Base-by-base conservation (phyloP, 92 coral and sea anemone genomes). In the Siderastrea siderea region DNA sequence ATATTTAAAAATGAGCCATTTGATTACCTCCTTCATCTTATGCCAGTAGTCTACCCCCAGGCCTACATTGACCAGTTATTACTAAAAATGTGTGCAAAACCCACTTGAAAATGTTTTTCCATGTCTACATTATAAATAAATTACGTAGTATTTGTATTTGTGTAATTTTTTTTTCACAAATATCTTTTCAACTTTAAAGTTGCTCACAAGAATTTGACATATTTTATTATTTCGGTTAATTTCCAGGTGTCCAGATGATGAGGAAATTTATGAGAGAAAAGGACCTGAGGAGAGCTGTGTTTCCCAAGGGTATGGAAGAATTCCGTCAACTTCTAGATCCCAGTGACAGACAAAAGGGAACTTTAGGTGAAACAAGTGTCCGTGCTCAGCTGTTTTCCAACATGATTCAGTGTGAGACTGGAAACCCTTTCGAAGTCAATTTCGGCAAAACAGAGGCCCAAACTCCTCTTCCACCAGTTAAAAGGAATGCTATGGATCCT, bases 181-280 rank as follows among this genome's bases (percentile, higher is more conserved):
- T 52, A 52, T 52, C 55, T 52, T 52, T 26, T 26, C 38, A 26
- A 52, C 6, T 52, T 52, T 5, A 52, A 52, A 52, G 55, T 5
- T 52, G 55, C 55, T 52, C 55, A 52, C 55, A 52, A 52, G 55
- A 52, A 52, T 52, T 52, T 52, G 55, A 52, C 6, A 5, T 53
- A 53, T 60, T 60, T 60, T 10, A 5, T 44, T 79, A 5, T 47
- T 59, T 38, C 16, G 5, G 71, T 73, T 61, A 26, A 3, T 12
- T 52, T 19, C 12, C 59, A 89, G 84, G 92, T 63, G 92, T 89
- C 59, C 88, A 82, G 61, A 68, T 89, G 83, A 89, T 89, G 88
- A 83, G 88, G 44, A 76, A 84, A 43, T 89, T 89, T 44, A 70
- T 89, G 46, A 84, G 87, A 68, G 92, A 84, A 7, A 67, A 89